phyloP scores from a whole-genome alignment of 2,888 invertebrate genomes.

The Balanococcus diminutus region DNA sequence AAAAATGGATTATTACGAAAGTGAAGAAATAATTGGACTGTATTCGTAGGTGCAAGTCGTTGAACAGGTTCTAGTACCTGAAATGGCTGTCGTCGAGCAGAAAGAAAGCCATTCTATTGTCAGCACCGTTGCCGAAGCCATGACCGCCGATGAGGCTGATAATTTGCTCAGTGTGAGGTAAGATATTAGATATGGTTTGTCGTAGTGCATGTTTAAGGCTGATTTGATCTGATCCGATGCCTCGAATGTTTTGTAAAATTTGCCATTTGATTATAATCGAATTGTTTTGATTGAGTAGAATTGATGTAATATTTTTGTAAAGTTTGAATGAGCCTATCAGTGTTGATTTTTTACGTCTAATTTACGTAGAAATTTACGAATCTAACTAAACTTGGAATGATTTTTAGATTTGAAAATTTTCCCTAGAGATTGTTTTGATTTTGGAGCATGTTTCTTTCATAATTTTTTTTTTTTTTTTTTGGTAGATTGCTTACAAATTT shows the following conservation, averaged over 20 bases:
- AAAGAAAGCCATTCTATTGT: conserved; percentile 58
- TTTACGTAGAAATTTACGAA: neutral
- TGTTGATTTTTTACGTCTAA: neutral
- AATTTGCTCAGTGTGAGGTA: conserved; percentile 84
- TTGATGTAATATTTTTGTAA: neutral
- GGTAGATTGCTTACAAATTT: no score
- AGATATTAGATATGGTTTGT: conserved; percentile 60
- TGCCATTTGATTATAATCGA: neutral
- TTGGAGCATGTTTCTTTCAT: neutral
- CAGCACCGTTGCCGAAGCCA: conserved; percentile 62
- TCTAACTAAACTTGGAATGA: neutral
- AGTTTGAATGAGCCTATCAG: neutral
- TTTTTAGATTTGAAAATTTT: no score
- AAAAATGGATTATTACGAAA: neutral
- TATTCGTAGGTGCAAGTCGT: conserved; percentile 19
- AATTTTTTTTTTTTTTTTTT: no score
- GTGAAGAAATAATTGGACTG: no score
- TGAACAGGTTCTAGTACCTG: conserved; percentile 56
- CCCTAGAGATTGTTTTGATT: no score
- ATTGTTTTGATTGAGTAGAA: neutral
- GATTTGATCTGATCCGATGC: neutral
- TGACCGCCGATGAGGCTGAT: conserved; percentile 89
- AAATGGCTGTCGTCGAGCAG: conserved; percentile 60
- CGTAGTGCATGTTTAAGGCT: neutral
- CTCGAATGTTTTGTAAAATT: neutral